These are phyloP conservation scores for Heterotis niloticus DNA, from an alignment of 2,113 vertebrate genomes.

Conservation along the genomic window DNA sequence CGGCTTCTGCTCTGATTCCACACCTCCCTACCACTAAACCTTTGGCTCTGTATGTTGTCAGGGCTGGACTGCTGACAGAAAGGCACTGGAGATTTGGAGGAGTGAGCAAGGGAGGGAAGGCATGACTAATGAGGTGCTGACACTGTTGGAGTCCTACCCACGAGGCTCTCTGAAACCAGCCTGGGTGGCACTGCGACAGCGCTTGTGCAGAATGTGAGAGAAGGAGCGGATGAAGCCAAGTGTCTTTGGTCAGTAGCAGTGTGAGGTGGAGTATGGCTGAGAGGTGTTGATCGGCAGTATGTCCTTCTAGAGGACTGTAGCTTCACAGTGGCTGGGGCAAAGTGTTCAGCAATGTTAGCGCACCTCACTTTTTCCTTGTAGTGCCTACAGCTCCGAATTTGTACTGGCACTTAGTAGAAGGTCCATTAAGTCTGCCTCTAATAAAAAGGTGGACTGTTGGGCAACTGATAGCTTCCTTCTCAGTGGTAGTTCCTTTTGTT, in stretches of 20 bases:
- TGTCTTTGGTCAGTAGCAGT: neutral
- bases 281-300: neutral
- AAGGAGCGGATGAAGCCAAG: neutral
- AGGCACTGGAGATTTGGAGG: neutral
- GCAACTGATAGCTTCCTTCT: too few relatives aligned
- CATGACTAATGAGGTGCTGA: conserved; percentile 30
- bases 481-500: neutral
- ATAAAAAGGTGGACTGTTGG: neutral
- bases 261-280: too few relatives aligned
- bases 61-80: neutral
- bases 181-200: conserved; percentile 23
- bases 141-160: conserved; percentile 19
- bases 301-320: neutral
- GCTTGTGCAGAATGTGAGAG: neutral
- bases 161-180: neutral
- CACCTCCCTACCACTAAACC: neutral
- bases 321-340: neutral
- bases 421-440: neutral
- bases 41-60: neutral
- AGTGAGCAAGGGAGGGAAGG: neutral
- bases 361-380: neutral
- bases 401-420: neutral
- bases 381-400: neutral
- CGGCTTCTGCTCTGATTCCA: neutral
- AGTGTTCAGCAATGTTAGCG: neutral